Evolutionary conservation across 1,140 invertebrate species (phyloP).

Genomic region (Meteorus sp.): DNA sequence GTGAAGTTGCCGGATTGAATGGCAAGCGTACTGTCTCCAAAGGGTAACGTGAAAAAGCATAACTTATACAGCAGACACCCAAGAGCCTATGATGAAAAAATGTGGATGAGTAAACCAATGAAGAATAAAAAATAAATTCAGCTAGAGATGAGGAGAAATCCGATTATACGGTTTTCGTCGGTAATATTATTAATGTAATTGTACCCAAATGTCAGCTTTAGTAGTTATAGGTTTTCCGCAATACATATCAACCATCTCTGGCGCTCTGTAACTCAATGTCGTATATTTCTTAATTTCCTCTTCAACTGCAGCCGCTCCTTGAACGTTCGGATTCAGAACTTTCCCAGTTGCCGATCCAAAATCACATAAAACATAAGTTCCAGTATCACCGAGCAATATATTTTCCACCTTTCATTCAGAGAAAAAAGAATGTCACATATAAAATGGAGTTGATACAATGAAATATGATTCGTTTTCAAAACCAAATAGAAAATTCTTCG

Average conservation of each 20-base stretch:
- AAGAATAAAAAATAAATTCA: constrained; percentile 8
- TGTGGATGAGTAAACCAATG: constrained; percentile 6
- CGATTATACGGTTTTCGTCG: no score
- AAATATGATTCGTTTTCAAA: neutral
- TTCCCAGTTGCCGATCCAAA: constrained; percentile 89
- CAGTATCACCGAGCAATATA: constrained; percentile 77
- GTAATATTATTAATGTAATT: no score
- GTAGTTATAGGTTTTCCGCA: constrained; percentile 85
- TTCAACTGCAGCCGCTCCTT: constrained; percentile 76
- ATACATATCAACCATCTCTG: constrained; percentile 97
- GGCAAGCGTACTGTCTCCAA: constrained; percentile 90
- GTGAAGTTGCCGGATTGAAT: constrained; percentile 90
- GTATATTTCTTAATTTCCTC: constrained; percentile 96
- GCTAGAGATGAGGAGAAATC: no score
- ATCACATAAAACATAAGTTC: constrained; percentile 84
- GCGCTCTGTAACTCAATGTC: constrained; percentile 88
- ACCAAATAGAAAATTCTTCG: constrained; percentile 15
- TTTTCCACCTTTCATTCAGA: constrained; percentile 96
- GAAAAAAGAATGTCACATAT: no score
- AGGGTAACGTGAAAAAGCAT: constrained; percentile 90
- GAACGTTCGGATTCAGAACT: constrained; percentile 71
- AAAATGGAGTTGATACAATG: neutral
- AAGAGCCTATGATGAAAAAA: constrained; percentile 68
- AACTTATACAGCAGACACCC: constrained; percentile 91
- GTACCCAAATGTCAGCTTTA: constrained; percentile 90